Base-by-base conservation (phyloP, 1,140 invertebrate genomes). In the Matsumurasca onukii region DNA sequence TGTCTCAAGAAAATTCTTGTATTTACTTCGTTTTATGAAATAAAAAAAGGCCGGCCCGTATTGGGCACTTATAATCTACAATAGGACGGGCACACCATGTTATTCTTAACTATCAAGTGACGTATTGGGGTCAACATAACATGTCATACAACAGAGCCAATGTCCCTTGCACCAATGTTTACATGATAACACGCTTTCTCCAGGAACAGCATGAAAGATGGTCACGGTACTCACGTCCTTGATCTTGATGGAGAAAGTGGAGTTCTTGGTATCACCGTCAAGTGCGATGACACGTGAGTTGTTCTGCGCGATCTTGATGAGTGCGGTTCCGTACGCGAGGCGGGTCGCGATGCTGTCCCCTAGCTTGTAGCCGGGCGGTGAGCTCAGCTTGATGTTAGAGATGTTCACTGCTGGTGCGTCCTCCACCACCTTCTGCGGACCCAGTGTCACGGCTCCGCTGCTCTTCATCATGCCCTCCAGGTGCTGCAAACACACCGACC, bases 251-350 rank as follows among this genome's bases (percentile, higher is more conserved):
- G 97, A 92, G 80, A 90, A 99, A 0, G 98, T 99, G 0, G 97
- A 99, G 79, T 99, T 99, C 81, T 98, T 99, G 31, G 96, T 98
- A 78, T 99, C 98, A 61, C 92, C 96, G 80, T 98, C 97, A 59
- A 98, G 79, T 62, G 93, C 95, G 76, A 98, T 88, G 5, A 99
- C 93, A 66, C 94, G 84, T 20, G 85, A 75, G 80, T 95, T 97
- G 69, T 83, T 89, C 69, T 92, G 86, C 0, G 91, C 97, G 67
- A 93, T 83, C 82, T 99, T 99, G 22, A 91, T 90, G 24, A 99
- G 81, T 30, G 92, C 98, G 66, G 87, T 93, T 2, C 97, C 98
- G 81, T 99, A 99, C 2, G 98, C 97, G 29, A 91, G 79, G 71
- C 98, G 86, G 1, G 98, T 99, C 55, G 98, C 97, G 30, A 99